Evolutionary conservation across 2,797 vertebrate genomes (phyloP), one percentile per base, ranked within the genome.

Genomic region (Lycodopsis pacificus): DNA sequence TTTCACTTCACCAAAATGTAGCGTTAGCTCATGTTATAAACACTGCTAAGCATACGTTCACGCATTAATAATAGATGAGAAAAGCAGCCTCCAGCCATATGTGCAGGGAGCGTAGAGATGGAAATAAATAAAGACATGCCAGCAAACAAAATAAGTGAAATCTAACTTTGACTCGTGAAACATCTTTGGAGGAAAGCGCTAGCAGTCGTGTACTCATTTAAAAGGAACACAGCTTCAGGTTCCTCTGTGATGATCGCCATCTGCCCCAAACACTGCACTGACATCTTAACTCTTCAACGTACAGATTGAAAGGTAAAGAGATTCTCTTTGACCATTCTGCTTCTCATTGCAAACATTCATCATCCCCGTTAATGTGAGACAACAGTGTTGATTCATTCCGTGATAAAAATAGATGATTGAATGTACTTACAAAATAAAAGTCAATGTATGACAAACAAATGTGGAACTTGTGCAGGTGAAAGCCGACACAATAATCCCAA

Each of bases 141-240:
- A 66, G 76, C 77, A 72, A 51, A 65, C 65, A 67, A 42, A 76
- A 77, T 78, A 71, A 85, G 44, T 58, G 48, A 81, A 75, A 65
- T 73, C 15, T 58, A 71, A 57, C 61, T 77, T 73, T 61, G 46
- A 79, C 70, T 81, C 65, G 67, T 81, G 69, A 88, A 86, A 76
- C 32, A 34, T 34, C 32, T 7, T 34, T 34, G 32, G 53, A 74
- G 46, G 56, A 27, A 27, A 15, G 27, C 81, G 73, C 56, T 34
- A 68, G 34, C 72, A 70, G 65, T 19, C 2, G 7, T 4, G 53
- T 7, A 63, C 12, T 27, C 12, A 56, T 71, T 79, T 70, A 73
- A n/a, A 74, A 78, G 20, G 12, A 59, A 42, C 46, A 65, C 7
- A 62, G 56, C 46, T 62, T 73, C 19, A 51, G 27, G 62, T 72